Percentiles rank a stretch among this genome's conserved stretches.
These are phyloP conservation scores for Salticus scenicus DNA, from an alignment of 2,888 invertebrate species.

Conservation along the genomic window DNA sequence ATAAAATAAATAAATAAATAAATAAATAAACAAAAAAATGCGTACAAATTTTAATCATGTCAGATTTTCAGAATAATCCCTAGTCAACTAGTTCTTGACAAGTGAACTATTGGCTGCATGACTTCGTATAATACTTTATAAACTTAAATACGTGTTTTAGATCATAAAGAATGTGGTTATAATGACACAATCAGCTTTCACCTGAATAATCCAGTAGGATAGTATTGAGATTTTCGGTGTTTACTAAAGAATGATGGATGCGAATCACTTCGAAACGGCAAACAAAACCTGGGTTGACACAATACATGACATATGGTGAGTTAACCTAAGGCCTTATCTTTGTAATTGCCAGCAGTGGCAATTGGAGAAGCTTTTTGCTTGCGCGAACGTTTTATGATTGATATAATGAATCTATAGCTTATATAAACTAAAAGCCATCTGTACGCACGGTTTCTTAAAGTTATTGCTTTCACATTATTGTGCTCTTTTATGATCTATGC, in stretches of 20 bases:
- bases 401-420: conserved; percentile 42
- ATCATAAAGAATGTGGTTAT: too few relatives aligned
- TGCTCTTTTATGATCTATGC: background rate
- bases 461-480: conserved; percentile 35
- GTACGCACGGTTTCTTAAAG: conserved; percentile 10
- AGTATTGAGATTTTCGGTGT: conserved; percentile 48
- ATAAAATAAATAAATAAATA: too few relatives aligned
- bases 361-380: conserved; percentile 44
- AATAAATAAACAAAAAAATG: too few relatives aligned
- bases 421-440: conserved; percentile 6
- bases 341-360: conserved; percentile 60
- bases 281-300: conserved; percentile 47
- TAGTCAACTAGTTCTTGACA: too few relatives aligned
- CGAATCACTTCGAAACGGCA: conserved; percentile 16
- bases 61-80: too few relatives aligned
- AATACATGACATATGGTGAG: conserved; percentile 61
- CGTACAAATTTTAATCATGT: too few relatives aligned
- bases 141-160: too few relatives aligned
- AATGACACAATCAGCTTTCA: too few relatives aligned
- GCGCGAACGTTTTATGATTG: conserved; percentile 41
- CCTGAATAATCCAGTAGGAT: background rate
- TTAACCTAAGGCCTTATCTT: conserved; percentile 64
- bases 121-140: too few relatives aligned
- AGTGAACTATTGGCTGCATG: too few relatives aligned
- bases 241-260: conserved; percentile 60